These are phyloP conservation scores for Conger conger DNA, from an alignment of 2,113 vertebrate genomes.

Conservation along the genomic window DNA sequence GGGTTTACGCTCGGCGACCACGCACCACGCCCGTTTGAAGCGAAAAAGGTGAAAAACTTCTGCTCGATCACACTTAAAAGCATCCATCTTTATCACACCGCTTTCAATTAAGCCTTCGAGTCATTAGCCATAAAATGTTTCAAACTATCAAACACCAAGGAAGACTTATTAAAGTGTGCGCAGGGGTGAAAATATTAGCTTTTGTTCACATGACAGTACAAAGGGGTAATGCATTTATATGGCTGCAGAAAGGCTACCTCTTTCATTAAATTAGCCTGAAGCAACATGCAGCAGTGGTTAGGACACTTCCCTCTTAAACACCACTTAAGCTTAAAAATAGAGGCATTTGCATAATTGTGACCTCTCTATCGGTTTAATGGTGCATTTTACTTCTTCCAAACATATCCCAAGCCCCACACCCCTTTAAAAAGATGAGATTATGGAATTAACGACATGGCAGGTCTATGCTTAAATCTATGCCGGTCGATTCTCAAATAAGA, in stretches of 20 bases:
- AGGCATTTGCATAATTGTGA: not conserved
- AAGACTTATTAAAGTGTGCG: conserved; percentile 30
- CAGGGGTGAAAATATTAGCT: conserved; percentile 38
- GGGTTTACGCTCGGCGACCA: not conserved
- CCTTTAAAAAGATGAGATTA: not conserved
- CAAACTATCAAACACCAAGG: conserved; percentile 47
- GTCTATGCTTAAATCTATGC: too few species aligned
- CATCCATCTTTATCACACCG: conserved; percentile 70
- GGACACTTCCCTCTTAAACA: not conserved
- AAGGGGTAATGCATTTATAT: not conserved
- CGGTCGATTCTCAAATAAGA: not conserved
- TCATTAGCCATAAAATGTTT: conserved; percentile 52
- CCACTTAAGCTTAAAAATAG: not conserved
- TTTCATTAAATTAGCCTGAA: conserved; percentile 6
- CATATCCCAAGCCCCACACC: not conserved
- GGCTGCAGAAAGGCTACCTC: not conserved
- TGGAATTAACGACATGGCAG: not conserved
- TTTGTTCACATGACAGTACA: conserved; percentile 21
- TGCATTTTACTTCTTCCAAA: not conserved
- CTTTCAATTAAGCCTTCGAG: conserved; percentile 66
- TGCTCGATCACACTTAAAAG: conserved; percentile 50
- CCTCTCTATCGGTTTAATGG: not conserved
- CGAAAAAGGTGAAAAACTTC: not conserved
- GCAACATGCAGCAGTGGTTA: not conserved
- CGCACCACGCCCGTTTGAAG: not conserved